Base-by-base conservation (phyloP, 2,797 vertebrate genomes). In the Anableps anableps region DNA sequence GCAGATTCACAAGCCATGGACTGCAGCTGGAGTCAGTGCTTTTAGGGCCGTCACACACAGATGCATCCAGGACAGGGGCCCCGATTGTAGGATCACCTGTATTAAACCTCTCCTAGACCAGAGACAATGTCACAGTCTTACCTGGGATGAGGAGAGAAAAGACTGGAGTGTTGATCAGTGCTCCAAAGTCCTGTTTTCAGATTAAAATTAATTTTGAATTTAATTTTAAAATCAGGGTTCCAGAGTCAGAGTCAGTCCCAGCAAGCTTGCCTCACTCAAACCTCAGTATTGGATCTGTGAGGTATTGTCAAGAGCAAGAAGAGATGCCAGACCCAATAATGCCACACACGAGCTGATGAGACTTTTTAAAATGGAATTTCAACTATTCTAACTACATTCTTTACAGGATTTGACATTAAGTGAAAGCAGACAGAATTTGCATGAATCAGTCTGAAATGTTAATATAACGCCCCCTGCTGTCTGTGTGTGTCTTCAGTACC, bases 401-500 rank as follows among this genome's bases (percentile, higher is more conserved):
- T 58, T 58, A 58, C 8, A 29, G 55, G n/a, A 10, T 58, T 58
- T n/a, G n/a, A 11, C 23, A n/a, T 53, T 26, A 23, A 11, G 19
- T 38, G 34, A 36, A 38, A 26, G 62, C 62, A 38, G 34, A 64
- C 17, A 36, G 36, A 13, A 68, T 68, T 43, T 45, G n/a, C 45
- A 43, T 71, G 16, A 45, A 70, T 70, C 34, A 3, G 41, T 71
- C 26, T 71, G 23, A 45, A 43, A 14, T 26, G 23, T 43, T 70
- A 43, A 17, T 45, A 16, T 71, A 8, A 26, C 26, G 4, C 11
- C 58, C 31, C 43, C 41, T 74, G 26, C 60, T 73, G 66, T 78
- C 9, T 71, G 23, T 88, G 23, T 88, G 41, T 82, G 47, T 88
- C 1, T 76, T 45, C 92, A 98, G 97, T 98, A 97, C 91, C 97